Evolutionary conservation across 2,113 vertebrate species (phyloP).

Genomic region (Spizaetus ornatus): DNA sequence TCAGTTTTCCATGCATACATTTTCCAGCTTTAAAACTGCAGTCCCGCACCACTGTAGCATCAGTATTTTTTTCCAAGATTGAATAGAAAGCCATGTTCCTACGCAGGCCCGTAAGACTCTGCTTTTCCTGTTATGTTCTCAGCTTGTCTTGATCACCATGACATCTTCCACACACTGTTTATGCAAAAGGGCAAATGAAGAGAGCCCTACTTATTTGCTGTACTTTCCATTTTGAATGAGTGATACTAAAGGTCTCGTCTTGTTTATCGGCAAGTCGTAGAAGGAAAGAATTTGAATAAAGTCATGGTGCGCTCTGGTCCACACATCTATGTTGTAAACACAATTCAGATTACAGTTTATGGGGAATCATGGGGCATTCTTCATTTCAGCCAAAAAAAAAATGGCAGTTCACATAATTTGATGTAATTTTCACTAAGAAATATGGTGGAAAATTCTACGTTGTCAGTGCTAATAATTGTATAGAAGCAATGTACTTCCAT

Average conservation of each 20-base stretch:
- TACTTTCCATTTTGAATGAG: not conserved
- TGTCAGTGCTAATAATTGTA: not conserved
- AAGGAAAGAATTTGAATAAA: not conserved
- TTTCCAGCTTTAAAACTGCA: not conserved
- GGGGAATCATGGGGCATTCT: not conserved
- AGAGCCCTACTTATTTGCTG: not conserved
- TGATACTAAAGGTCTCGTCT: not conserved
- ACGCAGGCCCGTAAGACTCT: fast-evolving
- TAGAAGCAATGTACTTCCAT: not conserved
- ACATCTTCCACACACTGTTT: not conserved
- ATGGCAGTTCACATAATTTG: not conserved
- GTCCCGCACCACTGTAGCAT: fast-evolving
- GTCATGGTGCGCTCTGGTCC: not conserved
- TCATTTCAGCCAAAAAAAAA: not conserved
- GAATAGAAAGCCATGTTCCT: not conserved
- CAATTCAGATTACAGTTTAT: not conserved
- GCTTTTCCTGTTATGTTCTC: not conserved
- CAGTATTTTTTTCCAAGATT: not conserved
- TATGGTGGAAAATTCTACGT: fast-evolving
- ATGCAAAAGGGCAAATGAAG: not conserved
- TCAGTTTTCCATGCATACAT: not conserved
- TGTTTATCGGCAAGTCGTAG: not conserved
- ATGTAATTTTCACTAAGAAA: not conserved
- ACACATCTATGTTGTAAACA: not conserved
- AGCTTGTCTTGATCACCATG: not conserved